Evolutionary conservation across 1,140 invertebrate species (phyloP), one percentile per base, ranked within the genome.

Genomic region (Zaprionus kolodkinae): DNA sequence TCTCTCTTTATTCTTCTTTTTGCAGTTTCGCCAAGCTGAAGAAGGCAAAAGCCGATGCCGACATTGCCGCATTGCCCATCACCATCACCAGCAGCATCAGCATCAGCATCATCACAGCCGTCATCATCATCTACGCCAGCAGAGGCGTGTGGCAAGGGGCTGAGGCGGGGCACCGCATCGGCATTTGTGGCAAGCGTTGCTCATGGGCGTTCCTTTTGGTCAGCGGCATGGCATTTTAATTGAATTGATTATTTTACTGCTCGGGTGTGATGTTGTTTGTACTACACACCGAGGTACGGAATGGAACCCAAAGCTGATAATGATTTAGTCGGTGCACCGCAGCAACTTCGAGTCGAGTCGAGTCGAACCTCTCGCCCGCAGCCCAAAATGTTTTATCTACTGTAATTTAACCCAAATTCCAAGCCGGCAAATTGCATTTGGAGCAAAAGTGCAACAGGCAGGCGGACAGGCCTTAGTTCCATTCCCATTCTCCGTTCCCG

Each of bases 371-470:
- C n/a, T n/a, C 52, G 68, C 81, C 85, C 45, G 65, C 38, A 73
- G 84, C 78, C 65, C 68, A 43, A 85, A 79, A 78, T 89, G 75
- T 89, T 89, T 89, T 81, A 85, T 89, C 85, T 85, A 67, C 78
- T 89, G 81, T 80, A 89, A 89, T 89, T 89, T 89, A 89, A 89
- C 85, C 85, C 85, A 89, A 89, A 89, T 89, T 85, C 85, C 85
- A 81, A 76, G 60, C 69, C 75, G 65, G 63, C 40, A 89, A 79
- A 89, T 89, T 89, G 86, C 81, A 89, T 89, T 89, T 89, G 85
- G 77, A 78, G 80, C 84, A 88, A 88, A 74, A 88, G 79, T 88
- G 83, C 83, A 88, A 78, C 79, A 79, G 66, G 67, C 84, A 85
- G 25, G 50, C 79, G 77, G 66, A 63, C 84, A 85, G 25, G 50